Base-by-base conservation (phyloP, 2,113 vertebrate genomes). In the Calyptomena viridis region DNA sequence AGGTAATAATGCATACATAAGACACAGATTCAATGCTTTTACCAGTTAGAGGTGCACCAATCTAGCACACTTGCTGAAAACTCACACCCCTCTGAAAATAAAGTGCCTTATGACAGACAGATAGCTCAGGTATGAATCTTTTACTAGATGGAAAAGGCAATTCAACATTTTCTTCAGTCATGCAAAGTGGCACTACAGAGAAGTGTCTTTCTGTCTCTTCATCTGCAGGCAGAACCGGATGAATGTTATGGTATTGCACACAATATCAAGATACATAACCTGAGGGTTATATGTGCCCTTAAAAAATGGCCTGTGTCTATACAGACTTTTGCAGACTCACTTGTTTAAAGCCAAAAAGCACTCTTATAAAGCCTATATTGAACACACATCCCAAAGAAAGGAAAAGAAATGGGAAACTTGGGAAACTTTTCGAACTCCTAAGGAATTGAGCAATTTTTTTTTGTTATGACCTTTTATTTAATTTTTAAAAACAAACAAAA, bases 1-100 rank as follows among this genome's bases (percentile, higher is more conserved):
- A 87, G 62, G 71, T 84, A 94, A 79, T 87, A 95, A 56, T 74
- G 63, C 53, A 42, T 75, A 87, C 83, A 62, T 67, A 87, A 78
- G 63, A 72, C 24, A 55, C 39, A 50, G 73, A 35, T 24, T 80
- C 42, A 52, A 46, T 76, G n/a, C 42, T 92, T 94, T 89, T 83
- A 33, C 55, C 82, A 89, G 78, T 85, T 87, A 90, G 67, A 90
- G n/a, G 50, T 78, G 24, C 1, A 2, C 33, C 66, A 89, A 35
- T 13, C 22, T 40, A 68, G 7, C 8, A 55, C 24, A 82, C 46
- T 62, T 79, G 27, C 35, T 84, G 62, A 75, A 91, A 72, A 92
- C 82, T 74, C 78, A 77, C 31, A 49, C 17, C 60, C 6, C 37
- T 89, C 59, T 22, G 20, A 76, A 87, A 87, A 59, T 2, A 33